Conservation (phyloP, 1,140 invertebrate genomes). For the Drosophila tropicalis region DNA sequence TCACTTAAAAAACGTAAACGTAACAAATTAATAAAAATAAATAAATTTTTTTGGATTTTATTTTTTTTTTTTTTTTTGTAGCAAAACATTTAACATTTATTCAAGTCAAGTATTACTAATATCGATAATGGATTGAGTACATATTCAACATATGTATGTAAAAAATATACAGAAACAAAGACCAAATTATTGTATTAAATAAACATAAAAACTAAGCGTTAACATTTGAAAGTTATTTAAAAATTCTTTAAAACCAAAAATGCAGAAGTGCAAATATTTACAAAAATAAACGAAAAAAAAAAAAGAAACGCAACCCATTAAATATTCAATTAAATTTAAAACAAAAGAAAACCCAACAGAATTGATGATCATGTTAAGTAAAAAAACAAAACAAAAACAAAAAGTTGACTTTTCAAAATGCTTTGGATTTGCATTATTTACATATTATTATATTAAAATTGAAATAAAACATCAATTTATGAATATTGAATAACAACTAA, state of each 20-base stretch:
- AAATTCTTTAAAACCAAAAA: constrained; percentile 32
- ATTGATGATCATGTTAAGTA: constrained; percentile 29
- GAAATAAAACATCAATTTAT: constrained; percentile 28
- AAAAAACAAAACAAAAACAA: constrained; percentile 33
- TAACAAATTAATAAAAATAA: constrained; percentile 54
- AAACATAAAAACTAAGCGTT: constrained; percentile 44
- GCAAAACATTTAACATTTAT: constrained; percentile 67
- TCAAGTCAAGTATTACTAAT: constrained; percentile 53
- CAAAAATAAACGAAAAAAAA: constrained; percentile 52
- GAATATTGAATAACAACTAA: constrained; percentile 45
- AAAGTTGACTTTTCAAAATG: constrained; percentile 65
- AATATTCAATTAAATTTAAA: constrained; percentile 19
- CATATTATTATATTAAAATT: constrained; percentile 47
- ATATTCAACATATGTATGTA: constrained; percentile 24
- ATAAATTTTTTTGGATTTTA: neutral
- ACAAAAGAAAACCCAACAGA: constrained; percentile 16
- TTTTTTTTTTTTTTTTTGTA: constrained; percentile 38
- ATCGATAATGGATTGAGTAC: constrained; percentile 48
- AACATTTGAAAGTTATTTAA: constrained; percentile 51
- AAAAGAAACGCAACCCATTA: constrained; percentile 19
- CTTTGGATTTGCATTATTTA: constrained; percentile 79
- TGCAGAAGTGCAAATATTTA: constrained; percentile 70
- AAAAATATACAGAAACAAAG: constrained; percentile 18
- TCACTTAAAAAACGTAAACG: constrained; percentile 65
- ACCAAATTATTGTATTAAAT: constrained; percentile 44